Base-by-base conservation (phyloP, 2,113 vertebrate species). In the Phyllostomus hastatus region DNA sequence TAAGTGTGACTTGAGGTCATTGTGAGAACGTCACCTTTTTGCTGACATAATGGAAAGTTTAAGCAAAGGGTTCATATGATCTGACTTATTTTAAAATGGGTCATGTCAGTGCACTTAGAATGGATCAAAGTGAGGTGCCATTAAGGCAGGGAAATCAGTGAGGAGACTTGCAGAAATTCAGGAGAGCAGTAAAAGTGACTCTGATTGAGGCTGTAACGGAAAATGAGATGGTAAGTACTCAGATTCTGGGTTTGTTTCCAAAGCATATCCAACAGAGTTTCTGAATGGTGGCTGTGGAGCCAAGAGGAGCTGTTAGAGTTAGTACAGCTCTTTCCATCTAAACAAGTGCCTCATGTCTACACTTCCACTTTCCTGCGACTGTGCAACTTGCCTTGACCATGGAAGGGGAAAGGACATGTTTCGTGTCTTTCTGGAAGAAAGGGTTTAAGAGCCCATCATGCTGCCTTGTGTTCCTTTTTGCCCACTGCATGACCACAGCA, bases 251-350 rank as follows among this genome's bases (percentile, higher is more conserved):
- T 22, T 79, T 38, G 28, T 73, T 64, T 48, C 89, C 24, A 41
- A 81, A 43, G 19, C 28, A 66, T 14, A 50, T 24, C 8, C 8
- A 22, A 0, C 7, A 31, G 15, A 59, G 28, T 33, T 79, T 87
- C 76, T 46, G 38, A 20, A 28, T 8, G 3, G 12, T n/a, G 38
- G 22, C 9, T 6, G 19, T 0, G 26, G 8, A 28, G 1, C 8
- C 69, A 22, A 70, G 28, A 69, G 46, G 22, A 57, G 64, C 8
- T 2, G 1, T 10, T 15, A 17, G 38, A 26, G n/a, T 72, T 26
- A 26, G 46, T 7, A 16, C 15, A 38, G 19, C 1, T 48, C 10
- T 11, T 78, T 59, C 7, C 0, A 8, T 33, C 31, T 46, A 41
- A 48, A 26, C 19, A 1, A 12, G 17, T 43, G 3, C 6, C 20